Evolutionary conservation across 2,888 invertebrate species (phyloP), one percentile per base, ranked within the genome.

Genomic region (Anagyrus pseudococci): DNA sequence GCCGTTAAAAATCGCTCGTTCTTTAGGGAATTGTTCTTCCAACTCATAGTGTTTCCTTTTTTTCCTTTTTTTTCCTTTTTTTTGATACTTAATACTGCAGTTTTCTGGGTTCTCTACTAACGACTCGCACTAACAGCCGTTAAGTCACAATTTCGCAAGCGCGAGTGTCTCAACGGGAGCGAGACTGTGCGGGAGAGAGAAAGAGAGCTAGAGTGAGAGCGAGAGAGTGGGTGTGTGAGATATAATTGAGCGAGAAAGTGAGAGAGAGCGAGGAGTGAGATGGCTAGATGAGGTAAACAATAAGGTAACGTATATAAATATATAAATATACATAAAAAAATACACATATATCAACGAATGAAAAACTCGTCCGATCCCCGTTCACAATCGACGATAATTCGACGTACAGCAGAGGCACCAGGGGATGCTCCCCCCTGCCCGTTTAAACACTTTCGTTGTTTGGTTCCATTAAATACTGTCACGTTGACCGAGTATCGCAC

Each of bases 261-360:
- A n/a, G n/a, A n/a, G n/a, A n/a, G n/a, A n/a, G n/a, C n/a, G n/a
- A n/a, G n/a, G n/a, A n/a, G n/a, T n/a, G n/a, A n/a, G n/a, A n/a
- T n/a, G n/a, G n/a, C n/a, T n/a, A n/a, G n/a, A n/a, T 49, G 58
- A 49, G 47, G 10, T 43, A 20, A 43, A 8, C 50, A 41, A 59
- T 44, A 62, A 67, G 67, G 67, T 67, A 67, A 67, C 59, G 67
- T 67, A 67, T 65, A 61, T 54, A 58, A 46, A 46, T 43, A 26
- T 26, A 44, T 17, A 41, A 8, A 29, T 29, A 29, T 29, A 29
- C 10, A 43, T 37, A 54, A 2, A 26, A 56, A 15, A 54, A 49
- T 47, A 58, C 23, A 44, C 20, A 57, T 63, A 61, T 55, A 61
- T 63, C 63, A 61, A 66, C 60, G 58, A 60, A 67, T 59, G 46